Evolutionary conservation across 2,113 vertebrate species (phyloP).

Genomic region (Pseudonaja textilis): DNA sequence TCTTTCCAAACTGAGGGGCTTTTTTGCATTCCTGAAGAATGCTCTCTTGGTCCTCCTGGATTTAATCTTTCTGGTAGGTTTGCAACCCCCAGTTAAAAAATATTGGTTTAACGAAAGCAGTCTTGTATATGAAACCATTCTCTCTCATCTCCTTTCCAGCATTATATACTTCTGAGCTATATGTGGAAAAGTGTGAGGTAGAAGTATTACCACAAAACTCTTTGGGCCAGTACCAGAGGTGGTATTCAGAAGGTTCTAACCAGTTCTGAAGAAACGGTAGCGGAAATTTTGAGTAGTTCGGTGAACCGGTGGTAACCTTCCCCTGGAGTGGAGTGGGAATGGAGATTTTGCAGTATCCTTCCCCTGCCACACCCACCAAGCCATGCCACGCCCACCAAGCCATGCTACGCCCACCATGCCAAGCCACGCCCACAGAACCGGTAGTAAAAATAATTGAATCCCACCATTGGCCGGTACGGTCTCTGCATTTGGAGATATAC

Average conservation of each 20-base stretch:
- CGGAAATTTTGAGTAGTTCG: too few species aligned
- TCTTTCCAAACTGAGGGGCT: slow-evolving; percentile 27
- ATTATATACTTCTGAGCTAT: neutral
- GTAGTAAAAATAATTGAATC: too few species aligned
- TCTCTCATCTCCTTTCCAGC: neutral
- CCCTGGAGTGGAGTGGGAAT: too few species aligned
- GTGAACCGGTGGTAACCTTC: too few species aligned
- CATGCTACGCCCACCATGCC: too few species aligned
- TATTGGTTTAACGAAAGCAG: neutral
- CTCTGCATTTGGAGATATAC: neutral
- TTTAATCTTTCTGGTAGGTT: neutral
- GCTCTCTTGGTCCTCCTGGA: slow-evolving; percentile 35
- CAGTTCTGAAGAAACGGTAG: too few species aligned
- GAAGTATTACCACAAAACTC: neutral
- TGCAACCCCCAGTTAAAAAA: neutral
- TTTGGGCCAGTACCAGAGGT: neutral
- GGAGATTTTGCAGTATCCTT: too few species aligned
- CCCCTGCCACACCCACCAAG: too few species aligned
- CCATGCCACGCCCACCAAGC: too few species aligned
- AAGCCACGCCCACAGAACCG: too few species aligned
- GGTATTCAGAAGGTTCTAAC: too few species aligned
- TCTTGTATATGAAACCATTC: neutral
- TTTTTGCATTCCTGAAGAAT: slow-evolving; percentile 57
- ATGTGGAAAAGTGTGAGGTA: neutral
- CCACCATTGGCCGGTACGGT: too few species aligned